Conservation (phyloP, 2,113 vertebrate species). For the Aegithalos caudatus region DNA sequence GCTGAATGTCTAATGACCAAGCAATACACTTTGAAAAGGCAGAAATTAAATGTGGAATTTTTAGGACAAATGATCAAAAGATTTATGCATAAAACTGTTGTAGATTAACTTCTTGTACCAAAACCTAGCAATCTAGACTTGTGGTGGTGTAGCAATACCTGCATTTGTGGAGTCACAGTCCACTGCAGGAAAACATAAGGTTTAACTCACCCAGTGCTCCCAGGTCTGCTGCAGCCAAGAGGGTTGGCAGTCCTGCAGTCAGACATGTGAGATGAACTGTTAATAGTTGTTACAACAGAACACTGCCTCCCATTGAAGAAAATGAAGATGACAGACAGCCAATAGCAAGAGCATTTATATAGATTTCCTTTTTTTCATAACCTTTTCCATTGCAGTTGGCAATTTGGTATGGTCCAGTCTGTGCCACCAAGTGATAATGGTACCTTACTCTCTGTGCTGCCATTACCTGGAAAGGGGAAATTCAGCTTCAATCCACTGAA, state of each 20-base stretch:
- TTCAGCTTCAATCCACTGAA: background rate
- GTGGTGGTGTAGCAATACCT: background rate
- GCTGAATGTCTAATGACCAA: background rate
- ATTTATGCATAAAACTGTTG: background rate
- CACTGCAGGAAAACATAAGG: fast-evolving
- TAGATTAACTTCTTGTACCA: background rate
- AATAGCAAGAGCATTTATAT: background rate
- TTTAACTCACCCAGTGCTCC: background rate
- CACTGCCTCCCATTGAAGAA: background rate
- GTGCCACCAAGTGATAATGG: background rate
- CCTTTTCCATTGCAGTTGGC: background rate
- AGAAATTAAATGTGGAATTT: background rate
- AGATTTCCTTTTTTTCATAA: background rate
- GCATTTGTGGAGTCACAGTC: background rate
- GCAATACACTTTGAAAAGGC: background rate
- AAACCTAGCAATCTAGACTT: background rate
- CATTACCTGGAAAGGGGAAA: background rate
- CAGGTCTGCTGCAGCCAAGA: background rate
- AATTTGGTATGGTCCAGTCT: background rate
- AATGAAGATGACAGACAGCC: background rate
- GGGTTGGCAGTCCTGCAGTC: background rate
- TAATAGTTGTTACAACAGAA: background rate
- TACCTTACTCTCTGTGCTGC: background rate
- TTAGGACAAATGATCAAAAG: background rate
- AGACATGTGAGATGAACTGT: fast-evolving